A percentile compares a stretch with the other conserved stretches of the same genome.
These are phyloP conservation scores for Drosophila sp. DNA, from an alignment of 1,140 invertebrate species.

Conservation along the genomic window DNA sequence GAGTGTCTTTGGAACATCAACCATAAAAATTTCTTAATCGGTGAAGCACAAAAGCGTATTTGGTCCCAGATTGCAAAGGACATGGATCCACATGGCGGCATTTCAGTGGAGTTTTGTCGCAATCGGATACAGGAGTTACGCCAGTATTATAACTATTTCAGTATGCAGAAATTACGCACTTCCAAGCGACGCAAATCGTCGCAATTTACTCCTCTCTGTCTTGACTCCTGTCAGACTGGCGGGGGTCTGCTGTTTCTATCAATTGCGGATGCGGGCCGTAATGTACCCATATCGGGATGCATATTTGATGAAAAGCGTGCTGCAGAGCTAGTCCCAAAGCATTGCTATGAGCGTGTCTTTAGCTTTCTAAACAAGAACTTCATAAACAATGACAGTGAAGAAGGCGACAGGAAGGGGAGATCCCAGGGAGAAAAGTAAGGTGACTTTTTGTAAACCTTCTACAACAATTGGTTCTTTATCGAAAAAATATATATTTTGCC, in stretches of 20 bases:
- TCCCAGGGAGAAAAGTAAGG: background rate
- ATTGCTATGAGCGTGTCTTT: slow-evolving; percentile 1
- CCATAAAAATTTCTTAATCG: background rate
- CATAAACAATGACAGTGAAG: background rate
- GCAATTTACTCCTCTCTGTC: background rate
- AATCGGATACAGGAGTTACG: slow-evolving; percentile 16
- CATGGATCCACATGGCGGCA: background rate
- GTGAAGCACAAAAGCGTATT: background rate
- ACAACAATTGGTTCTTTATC: no score
- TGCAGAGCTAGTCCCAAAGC: background rate
- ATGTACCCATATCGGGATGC: slow-evolving; percentile 1
- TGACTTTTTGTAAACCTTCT: background rate
- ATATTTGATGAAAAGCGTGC: background rate
- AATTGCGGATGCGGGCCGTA: background rate
- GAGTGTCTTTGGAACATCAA: slow-evolving; percentile 19
- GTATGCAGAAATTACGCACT: background rate
- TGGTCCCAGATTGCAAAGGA: slow-evolving; percentile 1
- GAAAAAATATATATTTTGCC: no score
- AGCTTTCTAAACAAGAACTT: slow-evolving; percentile 10
- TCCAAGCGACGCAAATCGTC: no score
- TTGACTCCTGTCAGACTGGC: background rate
- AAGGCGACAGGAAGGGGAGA: background rate
- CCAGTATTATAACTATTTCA: slow-evolving; percentile 8
- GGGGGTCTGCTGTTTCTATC: background rate
- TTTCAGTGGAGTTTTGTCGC: slow-evolving; percentile 9